These are phyloP conservation scores for Crambe crambe DNA, from an alignment of 37 sponge, comb jelly and placozoan species.

Conservation along the genomic window DNA sequence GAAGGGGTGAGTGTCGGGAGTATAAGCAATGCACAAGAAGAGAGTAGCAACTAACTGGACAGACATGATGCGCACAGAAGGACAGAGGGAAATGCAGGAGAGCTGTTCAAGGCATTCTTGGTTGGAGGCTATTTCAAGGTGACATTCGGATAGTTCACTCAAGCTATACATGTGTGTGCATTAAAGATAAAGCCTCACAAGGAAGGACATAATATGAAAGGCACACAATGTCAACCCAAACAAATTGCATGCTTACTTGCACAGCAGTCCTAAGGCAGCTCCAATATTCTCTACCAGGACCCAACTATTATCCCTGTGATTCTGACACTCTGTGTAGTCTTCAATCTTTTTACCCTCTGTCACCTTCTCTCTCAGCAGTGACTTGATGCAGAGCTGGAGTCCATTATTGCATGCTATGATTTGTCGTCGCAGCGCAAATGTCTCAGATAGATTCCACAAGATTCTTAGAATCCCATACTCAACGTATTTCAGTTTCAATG, in stretches of 20 bases:
- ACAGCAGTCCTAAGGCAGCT: conserved; percentile 17
- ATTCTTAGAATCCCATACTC: neutral
- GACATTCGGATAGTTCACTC: conserved; percentile 37
- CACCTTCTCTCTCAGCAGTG: conserved; percentile 9
- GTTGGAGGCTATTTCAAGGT: conserved; percentile 29
- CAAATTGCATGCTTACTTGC: conserved; percentile 27
- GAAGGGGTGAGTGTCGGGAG: conserved; percentile 9
- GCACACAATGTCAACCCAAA: too few relatives aligned
- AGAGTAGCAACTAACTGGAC: conserved; percentile 18
- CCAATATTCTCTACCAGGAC: conserved; percentile 17
- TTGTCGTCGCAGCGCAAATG: conserved; percentile 12
- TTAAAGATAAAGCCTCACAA: neutral
- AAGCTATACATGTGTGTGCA: conserved; percentile 13
- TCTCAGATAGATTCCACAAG: conserved; percentile 30
- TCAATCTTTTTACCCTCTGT: conserved; percentile 2
- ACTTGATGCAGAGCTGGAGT: conserved; percentile 26
- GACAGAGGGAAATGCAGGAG: conserved; percentile 23
- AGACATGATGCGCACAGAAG: conserved; percentile 27
- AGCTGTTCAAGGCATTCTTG: conserved; percentile 21
- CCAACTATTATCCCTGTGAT: neutral
- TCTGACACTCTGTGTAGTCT: neutral
- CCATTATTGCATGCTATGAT: conserved; percentile 4
- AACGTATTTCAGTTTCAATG: neutral
- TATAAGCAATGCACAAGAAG: conserved; percentile 33
- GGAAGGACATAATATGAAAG: too few relatives aligned